Base-by-base conservation (phyloP, 2,113 vertebrate genomes). In the Cynopterus brachyotis region DNA sequence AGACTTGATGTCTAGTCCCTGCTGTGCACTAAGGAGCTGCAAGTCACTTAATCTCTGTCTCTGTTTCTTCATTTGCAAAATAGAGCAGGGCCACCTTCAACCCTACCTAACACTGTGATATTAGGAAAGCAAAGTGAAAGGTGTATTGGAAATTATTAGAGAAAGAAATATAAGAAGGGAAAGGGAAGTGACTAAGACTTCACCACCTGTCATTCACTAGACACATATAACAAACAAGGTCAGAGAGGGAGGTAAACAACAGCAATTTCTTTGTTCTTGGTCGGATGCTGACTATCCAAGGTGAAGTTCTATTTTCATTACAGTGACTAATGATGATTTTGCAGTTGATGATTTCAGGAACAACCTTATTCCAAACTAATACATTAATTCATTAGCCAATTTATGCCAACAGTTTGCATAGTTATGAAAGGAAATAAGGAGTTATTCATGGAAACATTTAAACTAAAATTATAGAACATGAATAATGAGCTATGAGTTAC, bases 111-210 rank as follows among this genome's bases (percentile, higher is more conserved):
- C 50, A 78, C 57, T 76, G 20, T 32, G 26, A 37, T 72, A 50
- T 66, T 76, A 64, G 32, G 64, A 91, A 95, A 88, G 62, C 57
- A 42, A 73, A 17, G 80, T 59, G 50, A 84, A 82, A 86, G 80
- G 12, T 32, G 50, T 17, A 35, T 4, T 32, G 3, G 59, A 15
- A 89, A 80, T 76, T 72, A 47, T 30, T 37, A 75, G 22, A 80
- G 35, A 47, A 45, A 13, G 15, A 66, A 62, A 10, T n/a, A 15
- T 28, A 62, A 80, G 7, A 66, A 0, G 0, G 15, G 35, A 81
- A 92, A 83, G 59, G 26, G 79, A 92, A 85, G 79, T 85, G 79
- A 80, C 78, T 84, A 75, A 96, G 76, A 73, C 22, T 57, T 40
- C 24, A 90, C 11, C 16, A 87, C 28, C 17, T 42, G 50, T 53